Conservation (phyloP, 2,113 vertebrate genomes). For the Nesogale talazaci region DNA sequence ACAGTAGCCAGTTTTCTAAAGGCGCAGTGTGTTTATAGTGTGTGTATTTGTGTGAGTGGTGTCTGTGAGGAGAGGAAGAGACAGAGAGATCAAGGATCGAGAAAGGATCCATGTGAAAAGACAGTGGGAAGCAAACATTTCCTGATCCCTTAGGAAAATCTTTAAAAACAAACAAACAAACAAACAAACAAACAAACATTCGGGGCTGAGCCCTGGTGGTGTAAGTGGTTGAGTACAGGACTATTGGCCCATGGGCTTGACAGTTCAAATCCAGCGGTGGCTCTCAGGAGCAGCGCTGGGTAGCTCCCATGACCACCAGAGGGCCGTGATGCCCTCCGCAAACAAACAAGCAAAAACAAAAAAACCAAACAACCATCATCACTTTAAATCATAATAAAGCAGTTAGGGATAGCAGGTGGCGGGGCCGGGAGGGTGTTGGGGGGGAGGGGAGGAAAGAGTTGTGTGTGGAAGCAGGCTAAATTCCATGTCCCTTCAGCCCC, state of each 20-base stretch:
- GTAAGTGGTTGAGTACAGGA: too few species aligned
- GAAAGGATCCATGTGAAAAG: background rate
- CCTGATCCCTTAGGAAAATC: background rate
- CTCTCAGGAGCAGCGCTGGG: too few species aligned
- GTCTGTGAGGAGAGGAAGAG: background rate
- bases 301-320: too few species aligned
- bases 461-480: background rate
- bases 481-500: background rate
- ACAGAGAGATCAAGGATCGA: background rate
- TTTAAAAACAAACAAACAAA: too few species aligned
- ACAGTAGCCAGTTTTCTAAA: background rate
- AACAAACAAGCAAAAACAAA: too few species aligned
- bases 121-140: background rate
- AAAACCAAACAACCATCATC: background rate
- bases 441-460: too few species aligned
- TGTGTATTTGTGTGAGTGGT: background rate
- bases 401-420: background rate
- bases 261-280: too few species aligned
- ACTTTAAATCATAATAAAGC: slow-evolving; percentile 31
- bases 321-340: too few species aligned
- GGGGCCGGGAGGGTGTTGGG: too few species aligned
- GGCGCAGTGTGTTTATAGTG: background rate
- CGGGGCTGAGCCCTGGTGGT: too few species aligned
- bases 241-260: too few species aligned
- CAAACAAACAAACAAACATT: too few species aligned